These are phyloP conservation scores for Patella depressa DNA, from an alignment of 2,888 invertebrate species.

Conservation along the genomic window DNA sequence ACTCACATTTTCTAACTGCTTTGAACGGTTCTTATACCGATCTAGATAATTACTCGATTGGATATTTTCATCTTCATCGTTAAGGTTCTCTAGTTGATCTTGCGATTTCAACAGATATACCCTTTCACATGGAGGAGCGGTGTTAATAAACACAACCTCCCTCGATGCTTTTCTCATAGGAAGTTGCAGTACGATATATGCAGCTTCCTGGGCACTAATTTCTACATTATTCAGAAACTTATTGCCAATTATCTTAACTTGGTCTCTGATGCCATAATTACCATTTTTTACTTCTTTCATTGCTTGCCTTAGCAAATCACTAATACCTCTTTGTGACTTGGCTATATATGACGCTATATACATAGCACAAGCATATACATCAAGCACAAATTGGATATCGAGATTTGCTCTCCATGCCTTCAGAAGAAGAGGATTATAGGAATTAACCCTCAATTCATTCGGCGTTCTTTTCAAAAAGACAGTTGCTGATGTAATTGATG, in stretches of 20 bases:
- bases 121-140: constrained; percentile 11
- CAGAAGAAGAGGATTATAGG: constrained; percentile 27
- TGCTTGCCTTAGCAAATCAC: constrained; percentile 37
- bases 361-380: too few relatives aligned
- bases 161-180: constrained; percentile 41
- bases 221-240: constrained; percentile 29
- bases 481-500: constrained; percentile 14
- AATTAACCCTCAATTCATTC: constrained; percentile 26
- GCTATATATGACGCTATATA: constrained; percentile 2
- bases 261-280: constrained; percentile 21
- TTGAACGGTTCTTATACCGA: constrained; percentile 38
- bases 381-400: too few relatives aligned
- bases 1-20: constrained; percentile 22
- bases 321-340: constrained; percentile 44
- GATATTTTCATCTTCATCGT: constrained; percentile 24
- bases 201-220: constrained; percentile 56
- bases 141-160: constrained; percentile 44
- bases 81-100: too few relatives aligned
- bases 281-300: constrained; percentile 37
- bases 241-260: constrained; percentile 21
- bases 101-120: too few relatives aligned
- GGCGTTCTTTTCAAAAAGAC: constrained; percentile 29
- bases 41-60: constrained; percentile 32
- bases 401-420: too few relatives aligned
- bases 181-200: constrained; percentile 43